Evolutionary conservation across 2,888 invertebrate species (phyloP), one percentile per base, ranked within the genome.

Genomic region (Rhamnusium bicolor): DNA sequence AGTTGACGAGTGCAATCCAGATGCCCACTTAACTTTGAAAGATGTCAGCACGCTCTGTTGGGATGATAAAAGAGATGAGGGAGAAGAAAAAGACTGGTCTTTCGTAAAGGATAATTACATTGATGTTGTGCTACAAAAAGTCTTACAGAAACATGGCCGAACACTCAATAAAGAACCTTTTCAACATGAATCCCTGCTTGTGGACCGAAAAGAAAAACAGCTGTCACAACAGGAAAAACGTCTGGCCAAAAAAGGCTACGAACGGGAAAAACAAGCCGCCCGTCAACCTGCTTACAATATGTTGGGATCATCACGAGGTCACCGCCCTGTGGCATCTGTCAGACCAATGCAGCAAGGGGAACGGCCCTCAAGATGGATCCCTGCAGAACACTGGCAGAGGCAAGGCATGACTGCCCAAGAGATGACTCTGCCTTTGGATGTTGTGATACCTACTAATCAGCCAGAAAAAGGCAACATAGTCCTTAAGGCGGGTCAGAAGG

Each of bases 1-100:
- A 3, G 98, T 99, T 0, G 99, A 99, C 89, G 99, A 99, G 87
- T 95, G 98, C 85, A 98, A 98, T 88, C 98, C 98, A 0, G 98
- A 99, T 85, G 97, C 98, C 0, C 96, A 96, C 86, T 90, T 97
- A 29, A 95, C 95, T 1, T 92, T 96, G 89, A 96, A 96, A 88
- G 96, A 96, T 84, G 94, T 96, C 32, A 96, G 95, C 12, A 96
- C 95, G 76, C 89, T 98, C 21, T 95, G 98, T 83, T 96, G 96
- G 89, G 96, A 97, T 84, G 96, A 97, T 86, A 96, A 96, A 85
- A 92, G 95, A 85, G 96, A 96, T 82, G 96, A 97, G 83, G 92
- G 94, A 21, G 94, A 94, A 79, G 90, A 92, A 8, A 92, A 93
- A 86, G 95, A 96, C 87, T 92, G 95, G 81, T 91, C 92, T 0